Conservation (phyloP, 2,888 invertebrate genomes). For the Ischnura elegans region DNA sequence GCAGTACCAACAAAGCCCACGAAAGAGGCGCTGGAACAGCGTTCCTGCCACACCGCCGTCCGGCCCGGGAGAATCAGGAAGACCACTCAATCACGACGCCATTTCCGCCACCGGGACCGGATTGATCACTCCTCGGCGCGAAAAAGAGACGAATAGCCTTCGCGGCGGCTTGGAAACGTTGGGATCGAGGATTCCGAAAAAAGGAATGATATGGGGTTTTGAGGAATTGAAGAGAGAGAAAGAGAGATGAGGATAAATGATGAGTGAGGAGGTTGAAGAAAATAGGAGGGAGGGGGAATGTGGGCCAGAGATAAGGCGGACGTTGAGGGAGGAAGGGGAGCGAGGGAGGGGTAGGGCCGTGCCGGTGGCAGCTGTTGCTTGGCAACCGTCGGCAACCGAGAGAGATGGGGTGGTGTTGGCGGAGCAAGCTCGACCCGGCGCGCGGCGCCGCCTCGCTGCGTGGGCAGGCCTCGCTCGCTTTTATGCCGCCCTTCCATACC, state of each 20-base stretch:
- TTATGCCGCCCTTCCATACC: neutral
- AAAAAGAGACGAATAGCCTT: neutral
- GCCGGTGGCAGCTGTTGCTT: slow-evolving; percentile 52
- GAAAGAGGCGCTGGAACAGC: neutral
- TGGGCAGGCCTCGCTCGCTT: slow-evolving; percentile 69
- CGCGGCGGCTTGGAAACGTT: neutral
- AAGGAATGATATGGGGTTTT: neutral
- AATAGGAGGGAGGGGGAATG: neutral
- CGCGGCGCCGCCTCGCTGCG: slow-evolving; percentile 75
- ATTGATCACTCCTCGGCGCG: slow-evolving; percentile 12
- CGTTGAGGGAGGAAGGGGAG: neutral
- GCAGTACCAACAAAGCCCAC: neutral
- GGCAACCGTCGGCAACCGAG: slow-evolving; percentile 31
- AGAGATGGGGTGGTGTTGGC: slow-evolving; percentile 69
- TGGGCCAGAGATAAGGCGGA: neutral
- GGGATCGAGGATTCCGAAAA: neutral
- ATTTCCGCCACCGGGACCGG: neutral
- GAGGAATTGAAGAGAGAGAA: neutral
- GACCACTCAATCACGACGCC: slow-evolving; percentile 25
- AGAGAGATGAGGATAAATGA: neutral
- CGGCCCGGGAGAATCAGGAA: neutral
- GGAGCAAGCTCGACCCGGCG: slow-evolving; percentile 68
- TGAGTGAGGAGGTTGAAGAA: neutral
- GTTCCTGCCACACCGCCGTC: neutral
- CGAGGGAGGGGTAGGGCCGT: neutral